Evolutionary conservation across 2,797 vertebrate genomes (phyloP).

Genomic region (Babyrousa celebensis): DNA sequence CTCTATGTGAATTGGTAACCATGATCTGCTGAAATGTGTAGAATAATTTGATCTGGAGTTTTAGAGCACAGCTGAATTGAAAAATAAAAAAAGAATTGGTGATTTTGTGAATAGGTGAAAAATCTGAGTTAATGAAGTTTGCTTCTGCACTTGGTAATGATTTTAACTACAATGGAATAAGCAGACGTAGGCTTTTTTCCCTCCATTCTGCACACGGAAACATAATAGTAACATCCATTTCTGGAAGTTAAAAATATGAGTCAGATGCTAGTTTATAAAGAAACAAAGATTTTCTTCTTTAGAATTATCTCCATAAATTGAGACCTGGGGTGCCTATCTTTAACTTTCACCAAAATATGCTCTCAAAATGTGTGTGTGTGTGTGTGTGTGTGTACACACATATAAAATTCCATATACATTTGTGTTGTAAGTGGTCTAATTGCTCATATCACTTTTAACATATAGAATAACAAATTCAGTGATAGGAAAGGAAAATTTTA

Average conservation of each 20-base stretch:
- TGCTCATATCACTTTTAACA: not conserved
- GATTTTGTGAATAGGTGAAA: slow-evolving; percentile 54
- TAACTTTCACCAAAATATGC: not conserved
- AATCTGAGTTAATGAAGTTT: slow-evolving; percentile 51
- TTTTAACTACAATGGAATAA: slow-evolving; percentile 15
- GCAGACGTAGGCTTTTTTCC: not conserved
- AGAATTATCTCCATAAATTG: not conserved
- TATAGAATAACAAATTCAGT: not conserved
- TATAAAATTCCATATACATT: too few relatives aligned
- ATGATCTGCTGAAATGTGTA: not conserved
- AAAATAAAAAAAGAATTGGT: slow-evolving; percentile 13
- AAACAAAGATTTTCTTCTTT: not conserved
- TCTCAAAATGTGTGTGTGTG: not conserved
- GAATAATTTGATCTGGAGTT: not conserved
- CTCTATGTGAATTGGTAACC: slow-evolving; percentile 26
- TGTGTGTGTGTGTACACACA: too few relatives aligned
- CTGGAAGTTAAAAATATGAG: not conserved
- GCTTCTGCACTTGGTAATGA: not conserved
- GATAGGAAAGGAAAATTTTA: not conserved
- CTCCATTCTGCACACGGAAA: not conserved
- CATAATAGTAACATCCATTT: not conserved
- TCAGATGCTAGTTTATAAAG: slow-evolving; percentile 35
- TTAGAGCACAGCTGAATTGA: slow-evolving; percentile 18
- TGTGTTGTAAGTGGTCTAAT: not conserved
- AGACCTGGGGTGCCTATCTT: not conserved